phyloP scores from a whole-genome alignment of 2,113 vertebrate species.

The Pomatostomus ruficeps region DNA sequence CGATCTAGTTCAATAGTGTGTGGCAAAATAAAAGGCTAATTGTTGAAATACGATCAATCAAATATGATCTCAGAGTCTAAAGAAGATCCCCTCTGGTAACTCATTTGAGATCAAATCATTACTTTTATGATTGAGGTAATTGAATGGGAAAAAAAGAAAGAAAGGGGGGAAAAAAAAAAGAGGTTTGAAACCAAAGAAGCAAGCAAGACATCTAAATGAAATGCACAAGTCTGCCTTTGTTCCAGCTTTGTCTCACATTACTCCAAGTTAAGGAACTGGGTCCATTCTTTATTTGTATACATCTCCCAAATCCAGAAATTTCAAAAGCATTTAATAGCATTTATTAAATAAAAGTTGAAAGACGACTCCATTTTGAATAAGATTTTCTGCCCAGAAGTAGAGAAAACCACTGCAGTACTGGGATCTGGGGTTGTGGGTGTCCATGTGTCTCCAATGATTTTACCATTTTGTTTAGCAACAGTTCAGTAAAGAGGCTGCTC shows the following conservation, averaged over 20 bases:
- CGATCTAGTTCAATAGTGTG: constrained; percentile 91
- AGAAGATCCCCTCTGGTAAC: constrained; percentile 74
- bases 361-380: not conserved
- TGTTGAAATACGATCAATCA: constrained; percentile 95
- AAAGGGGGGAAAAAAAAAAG: not conserved
- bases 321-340: not conserved
- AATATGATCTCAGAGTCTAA: constrained; percentile 78
- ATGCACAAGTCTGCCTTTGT: constrained; percentile 59
- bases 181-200: constrained; percentile 30
- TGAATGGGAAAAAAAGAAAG: not conserved
- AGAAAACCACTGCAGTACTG: not conserved
- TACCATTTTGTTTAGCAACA: constrained; percentile 34
- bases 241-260: constrained; percentile 9
- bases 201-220: constrained; percentile 38
- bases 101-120: constrained; percentile 71
- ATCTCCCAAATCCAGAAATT: not conserved
- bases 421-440: constrained; percentile 13
- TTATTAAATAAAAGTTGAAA: constrained; percentile 39
- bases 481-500: not conserved
- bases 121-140: constrained; percentile 66
- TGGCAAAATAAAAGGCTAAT: constrained; percentile 92
- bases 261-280: not conserved
- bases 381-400: not conserved
- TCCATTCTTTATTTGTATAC: not conserved
- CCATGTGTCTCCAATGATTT: constrained; percentile 35